phyloP scores from a whole-genome alignment of 1,140 invertebrate species.

The Aphelenchoides besseyi region DNA sequence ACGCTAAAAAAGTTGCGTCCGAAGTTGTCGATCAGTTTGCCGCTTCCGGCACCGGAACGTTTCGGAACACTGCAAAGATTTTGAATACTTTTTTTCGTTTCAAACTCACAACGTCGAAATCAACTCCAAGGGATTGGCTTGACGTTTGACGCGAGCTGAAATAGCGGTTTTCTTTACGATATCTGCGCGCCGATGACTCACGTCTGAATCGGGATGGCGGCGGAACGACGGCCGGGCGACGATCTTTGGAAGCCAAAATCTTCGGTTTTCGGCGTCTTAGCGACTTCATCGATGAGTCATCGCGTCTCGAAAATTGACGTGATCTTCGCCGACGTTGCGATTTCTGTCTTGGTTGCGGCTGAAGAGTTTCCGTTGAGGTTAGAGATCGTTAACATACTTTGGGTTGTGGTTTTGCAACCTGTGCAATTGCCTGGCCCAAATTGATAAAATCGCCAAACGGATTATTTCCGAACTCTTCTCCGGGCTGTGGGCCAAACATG shows the following conservation, averaged over 20 bases:
- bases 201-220: conserved; percentile 12
- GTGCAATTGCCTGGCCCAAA: conserved; percentile 12
- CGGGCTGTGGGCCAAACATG: neutral
- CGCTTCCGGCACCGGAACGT: conserved; percentile 13
- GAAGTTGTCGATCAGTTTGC: conserved; percentile 41
- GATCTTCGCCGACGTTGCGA: too few species aligned
- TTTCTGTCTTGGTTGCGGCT: too few species aligned
- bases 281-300: too few species aligned
- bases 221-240: too few species aligned
- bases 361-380: too few species aligned
- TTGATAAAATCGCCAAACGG: conserved; percentile 20
- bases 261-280: too few species aligned
- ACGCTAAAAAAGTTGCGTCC: conserved; percentile 44
- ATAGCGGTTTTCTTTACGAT: neutral
- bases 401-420: neutral
- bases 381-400: too few species aligned
- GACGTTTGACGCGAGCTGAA: conserved; percentile 6
- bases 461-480: conserved; percentile 22
- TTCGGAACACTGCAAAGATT: neutral
- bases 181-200: neutral
- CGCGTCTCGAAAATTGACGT: too few species aligned
- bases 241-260: too few species aligned
- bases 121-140: conserved; percentile 16
- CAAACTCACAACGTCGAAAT: conserved; percentile 9
- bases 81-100: neutral